Evolutionary conservation across 2,797 vertebrate genomes (phyloP).

Genomic region (Rhinella marina): DNA sequence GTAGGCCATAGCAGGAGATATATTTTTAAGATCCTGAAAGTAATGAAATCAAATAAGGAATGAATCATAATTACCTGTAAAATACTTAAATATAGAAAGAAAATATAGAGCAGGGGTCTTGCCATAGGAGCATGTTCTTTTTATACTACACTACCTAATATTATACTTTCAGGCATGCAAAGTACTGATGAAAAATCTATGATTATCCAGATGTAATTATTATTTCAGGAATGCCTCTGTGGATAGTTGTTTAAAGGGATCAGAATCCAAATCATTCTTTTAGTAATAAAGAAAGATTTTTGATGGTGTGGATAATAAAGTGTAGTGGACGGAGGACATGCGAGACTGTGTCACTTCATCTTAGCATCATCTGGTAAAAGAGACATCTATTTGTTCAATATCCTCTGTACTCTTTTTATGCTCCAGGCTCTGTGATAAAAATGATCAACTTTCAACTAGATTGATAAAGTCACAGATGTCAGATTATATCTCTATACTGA

Average conservation of each 20-base stretch:
- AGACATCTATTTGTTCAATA: background rate
- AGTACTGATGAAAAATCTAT: background rate
- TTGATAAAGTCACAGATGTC: constrained; percentile 10
- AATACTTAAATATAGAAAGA: background rate
- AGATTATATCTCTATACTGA: background rate
- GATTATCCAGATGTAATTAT: background rate
- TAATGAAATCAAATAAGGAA: background rate
- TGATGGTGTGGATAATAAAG: background rate
- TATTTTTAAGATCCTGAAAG: background rate
- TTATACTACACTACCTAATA: background rate
- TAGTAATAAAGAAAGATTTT: background rate
- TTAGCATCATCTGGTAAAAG: background rate
- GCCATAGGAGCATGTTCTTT: background rate
- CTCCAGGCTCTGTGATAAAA: background rate
- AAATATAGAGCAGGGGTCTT: background rate
- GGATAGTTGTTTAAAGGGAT: background rate
- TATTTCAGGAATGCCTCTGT: background rate
- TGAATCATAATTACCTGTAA: background rate
- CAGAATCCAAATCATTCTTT: background rate
- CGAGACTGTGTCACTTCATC: background rate
- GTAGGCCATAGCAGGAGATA: background rate
- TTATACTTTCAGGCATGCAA: background rate
- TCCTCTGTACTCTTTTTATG: background rate
- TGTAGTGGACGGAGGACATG: background rate
- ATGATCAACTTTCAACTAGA: background rate